phyloP scores from a whole-genome alignment of 2,888 invertebrate species.

The Thysanoteuthis rhombus region DNA sequence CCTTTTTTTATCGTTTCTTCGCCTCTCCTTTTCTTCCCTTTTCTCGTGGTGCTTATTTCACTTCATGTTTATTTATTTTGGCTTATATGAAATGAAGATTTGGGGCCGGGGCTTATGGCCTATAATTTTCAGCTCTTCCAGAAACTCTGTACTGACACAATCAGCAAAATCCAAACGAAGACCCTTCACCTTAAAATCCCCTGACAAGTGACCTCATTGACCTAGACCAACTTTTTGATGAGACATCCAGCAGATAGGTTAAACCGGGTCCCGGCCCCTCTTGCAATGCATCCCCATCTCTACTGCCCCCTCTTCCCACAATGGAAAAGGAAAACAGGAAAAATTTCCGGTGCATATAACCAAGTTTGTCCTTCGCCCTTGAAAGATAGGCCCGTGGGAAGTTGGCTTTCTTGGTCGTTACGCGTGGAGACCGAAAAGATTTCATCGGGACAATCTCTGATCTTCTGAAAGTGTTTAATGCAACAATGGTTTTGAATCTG shows the following conservation, averaged over 20 bases:
- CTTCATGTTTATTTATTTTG: background rate
- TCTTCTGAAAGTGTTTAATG: background rate
- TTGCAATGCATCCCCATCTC: background rate
- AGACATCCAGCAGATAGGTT: background rate
- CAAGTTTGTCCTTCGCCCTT: background rate
- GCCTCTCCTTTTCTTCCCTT: too few relatives aligned
- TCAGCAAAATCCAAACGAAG: background rate
- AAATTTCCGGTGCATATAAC: background rate
- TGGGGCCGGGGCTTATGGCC: background rate
- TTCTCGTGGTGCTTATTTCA: background rate
- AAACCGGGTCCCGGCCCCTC: background rate
- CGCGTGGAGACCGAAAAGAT: background rate
- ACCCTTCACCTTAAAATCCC: slow-evolving; percentile 12
- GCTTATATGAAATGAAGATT: background rate
- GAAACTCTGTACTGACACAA: background rate
- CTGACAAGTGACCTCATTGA: background rate
- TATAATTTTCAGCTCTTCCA: background rate
- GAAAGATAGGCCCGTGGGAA: background rate
- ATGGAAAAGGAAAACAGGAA: background rate
- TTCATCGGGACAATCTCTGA: background rate
- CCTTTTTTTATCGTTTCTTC: too few relatives aligned
- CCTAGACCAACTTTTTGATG: background rate
- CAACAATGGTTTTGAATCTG: background rate
- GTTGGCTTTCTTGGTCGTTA: background rate
- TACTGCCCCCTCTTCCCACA: background rate